These are phyloP conservation scores for Acleris laterana DNA, from an alignment of 2,888 invertebrate genomes.

Conservation along the genomic window DNA sequence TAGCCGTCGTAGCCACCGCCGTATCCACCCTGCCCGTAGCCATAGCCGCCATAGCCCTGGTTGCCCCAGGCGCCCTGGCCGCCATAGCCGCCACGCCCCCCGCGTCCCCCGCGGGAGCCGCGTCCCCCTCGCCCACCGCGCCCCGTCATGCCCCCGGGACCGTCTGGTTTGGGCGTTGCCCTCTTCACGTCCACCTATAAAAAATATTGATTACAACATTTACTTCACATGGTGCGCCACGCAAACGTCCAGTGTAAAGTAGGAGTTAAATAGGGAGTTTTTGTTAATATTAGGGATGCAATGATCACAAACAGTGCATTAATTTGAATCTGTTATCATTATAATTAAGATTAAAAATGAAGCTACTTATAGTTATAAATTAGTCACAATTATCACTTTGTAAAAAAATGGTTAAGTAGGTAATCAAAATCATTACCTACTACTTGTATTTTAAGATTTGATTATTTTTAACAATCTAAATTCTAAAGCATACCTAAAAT, in stretches of 20 bases:
- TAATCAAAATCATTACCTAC: too few species aligned
- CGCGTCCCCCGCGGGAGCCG: constrained; percentile 88
- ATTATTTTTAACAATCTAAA: too few species aligned
- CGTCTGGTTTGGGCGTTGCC: constrained; percentile 95
- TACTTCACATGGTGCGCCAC: background rate
- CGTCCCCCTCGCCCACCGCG: constrained; percentile 87
- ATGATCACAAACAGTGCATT: background rate
- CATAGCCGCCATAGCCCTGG: constrained; percentile 87
- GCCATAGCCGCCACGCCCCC: constrained; percentile 88
- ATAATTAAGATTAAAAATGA: too few species aligned
- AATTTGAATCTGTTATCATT: too few species aligned
- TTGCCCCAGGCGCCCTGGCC: constrained; percentile 87
- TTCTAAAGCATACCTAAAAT: too few species aligned
- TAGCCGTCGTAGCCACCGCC: constrained; percentile 91
- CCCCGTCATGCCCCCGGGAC: constrained; percentile 87
- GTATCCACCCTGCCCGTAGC: constrained; percentile 89
- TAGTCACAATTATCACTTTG: too few species aligned
- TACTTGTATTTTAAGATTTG: too few species aligned
- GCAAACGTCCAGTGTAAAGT: background rate
- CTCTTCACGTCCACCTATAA: constrained; percentile 95
- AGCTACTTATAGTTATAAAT: too few species aligned
- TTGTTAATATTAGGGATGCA: background rate
- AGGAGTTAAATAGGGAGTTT: background rate
- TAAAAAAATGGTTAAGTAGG: too few species aligned
- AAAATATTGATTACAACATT: background rate